A percentile compares a stretch with the other conserved stretches of the same genome.
phyloP scores from a whole-genome alignment of 2,888 invertebrate species.

The Hipparchia semele region DNA sequence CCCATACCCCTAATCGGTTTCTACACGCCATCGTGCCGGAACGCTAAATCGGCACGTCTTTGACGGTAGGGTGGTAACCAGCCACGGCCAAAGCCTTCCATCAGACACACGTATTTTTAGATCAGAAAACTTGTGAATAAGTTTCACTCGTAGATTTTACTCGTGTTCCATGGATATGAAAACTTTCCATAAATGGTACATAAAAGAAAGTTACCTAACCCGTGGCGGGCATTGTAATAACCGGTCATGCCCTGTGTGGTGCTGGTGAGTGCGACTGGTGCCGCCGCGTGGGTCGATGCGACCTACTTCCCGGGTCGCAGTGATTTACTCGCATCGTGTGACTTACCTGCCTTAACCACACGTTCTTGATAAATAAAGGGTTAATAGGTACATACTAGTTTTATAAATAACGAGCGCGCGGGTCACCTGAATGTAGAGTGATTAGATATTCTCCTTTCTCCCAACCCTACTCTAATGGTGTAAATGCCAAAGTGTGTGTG shows the following conservation, averaged over 20 bases:
- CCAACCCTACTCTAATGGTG: no score
- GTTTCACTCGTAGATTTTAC: not conserved
- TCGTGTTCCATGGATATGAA: not conserved
- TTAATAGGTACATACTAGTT: no score
- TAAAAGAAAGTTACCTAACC: constrained; percentile 20
- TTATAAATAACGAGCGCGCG: no score
- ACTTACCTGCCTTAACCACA: constrained; percentile 19
- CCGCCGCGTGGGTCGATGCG: constrained; percentile 25
- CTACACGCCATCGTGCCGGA: no score
- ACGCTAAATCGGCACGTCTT: no score
- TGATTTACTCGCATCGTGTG: constrained; percentile 33
- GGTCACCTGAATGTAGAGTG: not conserved
- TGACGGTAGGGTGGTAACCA: no score
- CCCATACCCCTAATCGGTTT: no score
- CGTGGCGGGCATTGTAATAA: constrained; percentile 12
- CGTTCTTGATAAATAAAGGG: constrained; percentile 20
- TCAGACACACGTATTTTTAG: no score
- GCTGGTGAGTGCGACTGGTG: not conserved
- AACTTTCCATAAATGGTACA: constrained; percentile 19
- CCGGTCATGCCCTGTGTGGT: constrained; percentile 15
- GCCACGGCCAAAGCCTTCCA: no score
- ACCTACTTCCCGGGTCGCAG: constrained; percentile 31
- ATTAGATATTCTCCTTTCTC: constrained; percentile 7
- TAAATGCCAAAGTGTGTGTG: no score
- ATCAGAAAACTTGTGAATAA: no score